Evolutionary conservation across 2,888 invertebrate genomes (phyloP).

Genomic region (Parnassius apollo): DNA sequence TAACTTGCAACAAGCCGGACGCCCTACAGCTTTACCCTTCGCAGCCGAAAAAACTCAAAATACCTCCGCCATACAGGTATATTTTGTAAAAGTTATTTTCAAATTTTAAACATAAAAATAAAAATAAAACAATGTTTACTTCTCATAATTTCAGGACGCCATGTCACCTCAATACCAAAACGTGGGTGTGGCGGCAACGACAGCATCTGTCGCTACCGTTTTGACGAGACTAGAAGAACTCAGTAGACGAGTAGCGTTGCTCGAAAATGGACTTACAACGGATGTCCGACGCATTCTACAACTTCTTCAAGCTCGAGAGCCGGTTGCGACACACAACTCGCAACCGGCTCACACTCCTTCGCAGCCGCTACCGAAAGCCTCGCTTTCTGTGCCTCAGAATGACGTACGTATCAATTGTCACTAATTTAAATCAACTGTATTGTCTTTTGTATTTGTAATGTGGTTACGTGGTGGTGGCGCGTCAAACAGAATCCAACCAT

Average conservation of each 20-base stretch:
- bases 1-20: conserved; percentile 69
- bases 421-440: not conserved
- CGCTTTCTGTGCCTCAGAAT: conserved; percentile 67
- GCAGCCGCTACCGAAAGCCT: conserved; percentile 63
- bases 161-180: conserved; percentile 75
- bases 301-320: conserved; percentile 79
- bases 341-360: conserved; percentile 64
- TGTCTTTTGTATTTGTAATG: not conserved
- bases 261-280: conserved; percentile 87
- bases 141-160: conserved; percentile 52
- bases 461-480: not conserved
- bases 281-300: conserved; percentile 88
- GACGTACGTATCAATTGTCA: conserved; percentile 42
- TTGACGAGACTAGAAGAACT: conserved; percentile 86
- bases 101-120: no score
- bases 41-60: conserved; percentile 58
- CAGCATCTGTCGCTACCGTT: conserved; percentile 76
- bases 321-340: conserved; percentile 43
- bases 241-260: conserved; percentile 84
- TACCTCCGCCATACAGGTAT: conserved; percentile 43
- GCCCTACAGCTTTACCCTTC: conserved; percentile 63
- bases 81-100: not conserved
- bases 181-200: conserved; percentile 59
- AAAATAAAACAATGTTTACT: not conserved
- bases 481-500: no score